Conservation (phyloP, 2,113 vertebrate species). For the Etheostoma cragini region DNA sequence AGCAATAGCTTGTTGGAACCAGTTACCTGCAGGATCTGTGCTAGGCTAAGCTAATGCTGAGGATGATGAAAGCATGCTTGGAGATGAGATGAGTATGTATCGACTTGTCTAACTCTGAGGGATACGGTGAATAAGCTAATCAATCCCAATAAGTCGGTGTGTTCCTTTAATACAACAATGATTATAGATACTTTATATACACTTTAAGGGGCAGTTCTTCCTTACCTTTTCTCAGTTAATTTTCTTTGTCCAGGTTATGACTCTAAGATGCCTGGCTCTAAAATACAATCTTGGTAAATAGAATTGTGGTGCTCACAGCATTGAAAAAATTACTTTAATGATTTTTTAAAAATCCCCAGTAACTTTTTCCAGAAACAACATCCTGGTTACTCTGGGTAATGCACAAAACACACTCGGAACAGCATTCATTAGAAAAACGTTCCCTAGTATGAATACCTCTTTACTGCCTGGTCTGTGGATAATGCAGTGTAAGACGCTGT, state of each 20-base stretch:
- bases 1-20: too few relatives aligned
- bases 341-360: background rate
- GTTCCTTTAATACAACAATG: background rate
- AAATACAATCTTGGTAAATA: background rate
- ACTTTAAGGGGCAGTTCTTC: background rate
- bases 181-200: background rate
- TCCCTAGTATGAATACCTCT: background rate
- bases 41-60: too few relatives aligned
- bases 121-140: too few relatives aligned
- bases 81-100: too few relatives aligned
- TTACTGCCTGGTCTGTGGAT: background rate
- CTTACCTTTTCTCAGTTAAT: background rate
- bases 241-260: background rate
- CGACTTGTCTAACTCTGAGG: too few relatives aligned
- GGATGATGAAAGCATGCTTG: too few relatives aligned
- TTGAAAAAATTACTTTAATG: background rate
- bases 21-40: too few relatives aligned
- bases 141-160: too few relatives aligned
- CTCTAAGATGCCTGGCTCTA: background rate
- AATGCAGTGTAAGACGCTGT: background rate
- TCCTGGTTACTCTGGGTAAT: background rate
- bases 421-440: background rate
- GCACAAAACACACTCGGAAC: background rate
- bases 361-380: background rate
- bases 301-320: background rate